These are phyloP conservation scores for Dolichoris vasculosae DNA, from an alignment of 1,140 invertebrate species.

Conservation along the genomic window DNA sequence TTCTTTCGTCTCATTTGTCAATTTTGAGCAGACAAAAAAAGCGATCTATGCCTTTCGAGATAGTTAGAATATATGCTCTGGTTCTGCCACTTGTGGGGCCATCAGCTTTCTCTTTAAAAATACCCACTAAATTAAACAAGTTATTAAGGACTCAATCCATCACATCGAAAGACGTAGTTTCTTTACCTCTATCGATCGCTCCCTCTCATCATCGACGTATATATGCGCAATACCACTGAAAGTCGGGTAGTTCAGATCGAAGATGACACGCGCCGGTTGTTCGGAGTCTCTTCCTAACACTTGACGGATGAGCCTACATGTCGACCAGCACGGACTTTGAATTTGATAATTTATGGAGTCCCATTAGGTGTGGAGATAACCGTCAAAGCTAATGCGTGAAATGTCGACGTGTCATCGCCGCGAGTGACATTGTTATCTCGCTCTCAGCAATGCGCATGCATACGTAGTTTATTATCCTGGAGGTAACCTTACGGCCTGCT, in stretches of 20 bases:
- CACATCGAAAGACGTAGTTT: neutral
- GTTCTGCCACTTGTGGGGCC: constrained; percentile 23
- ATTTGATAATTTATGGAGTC: constrained; percentile 74
- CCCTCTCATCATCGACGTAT: neutral
- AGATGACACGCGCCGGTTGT: neutral
- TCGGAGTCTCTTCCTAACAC: constrained; percentile 54
- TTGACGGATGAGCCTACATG: constrained; percentile 69
- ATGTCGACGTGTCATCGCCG: constrained; percentile 70
- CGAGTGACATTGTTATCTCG: constrained; percentile 50
- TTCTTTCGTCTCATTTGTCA: constrained; percentile 12
- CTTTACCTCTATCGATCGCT: neutral
- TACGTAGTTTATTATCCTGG: too few relatives aligned
- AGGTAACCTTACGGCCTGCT: too few relatives aligned
- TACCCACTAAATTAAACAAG: neutral
- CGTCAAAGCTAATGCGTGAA: constrained; percentile 70
- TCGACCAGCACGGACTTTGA: constrained; percentile 70
- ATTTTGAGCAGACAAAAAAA: constrained; percentile 34
- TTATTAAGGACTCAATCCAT: too few relatives aligned
- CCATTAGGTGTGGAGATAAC: constrained; percentile 72
- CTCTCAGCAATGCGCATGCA: neutral
- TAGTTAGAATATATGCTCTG: neutral
- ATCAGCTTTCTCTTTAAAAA: neutral
- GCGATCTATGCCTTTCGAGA: neutral
- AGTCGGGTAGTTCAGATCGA: neutral
- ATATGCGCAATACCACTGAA: neutral